A percentile compares a stretch with the other conserved stretches of the same genome.
Evolutionary conservation across 2,888 invertebrate species (phyloP).

Genomic region (Phymatocera aterrima): DNA sequence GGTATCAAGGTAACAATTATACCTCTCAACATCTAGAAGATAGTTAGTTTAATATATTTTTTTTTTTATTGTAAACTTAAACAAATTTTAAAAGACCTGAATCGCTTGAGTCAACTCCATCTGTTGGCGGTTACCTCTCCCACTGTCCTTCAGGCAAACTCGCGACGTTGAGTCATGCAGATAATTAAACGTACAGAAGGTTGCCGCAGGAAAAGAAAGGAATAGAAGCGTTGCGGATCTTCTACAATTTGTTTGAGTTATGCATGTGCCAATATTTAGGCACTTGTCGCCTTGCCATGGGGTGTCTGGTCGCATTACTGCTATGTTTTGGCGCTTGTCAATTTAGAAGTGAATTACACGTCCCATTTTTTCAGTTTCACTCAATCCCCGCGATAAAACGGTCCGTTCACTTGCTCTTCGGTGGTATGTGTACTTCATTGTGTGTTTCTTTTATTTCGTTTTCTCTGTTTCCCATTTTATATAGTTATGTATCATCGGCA

Average conservation of each 20-base stretch:
- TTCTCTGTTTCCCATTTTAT: conserved; percentile 37
- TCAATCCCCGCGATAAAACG: conserved; percentile 62
- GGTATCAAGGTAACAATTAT: conserved; percentile 30
- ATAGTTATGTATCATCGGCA: conserved; percentile 38
- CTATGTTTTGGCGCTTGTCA: conserved; percentile 43
- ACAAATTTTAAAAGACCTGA: conserved; percentile 39
- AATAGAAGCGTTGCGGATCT: conserved; percentile 34
- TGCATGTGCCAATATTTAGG: conserved; percentile 17
- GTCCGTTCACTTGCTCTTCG: conserved; percentile 54
- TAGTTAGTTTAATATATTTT: conserved; percentile 47
- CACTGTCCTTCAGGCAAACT: conserved; percentile 7
- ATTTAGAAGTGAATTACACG: conserved; percentile 46
- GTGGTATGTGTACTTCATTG: background rate
- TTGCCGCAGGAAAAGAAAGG: conserved; percentile 4
- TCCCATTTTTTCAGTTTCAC: conserved; percentile 56
- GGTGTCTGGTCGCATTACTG: conserved; percentile 46
- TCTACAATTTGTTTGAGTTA: conserved; percentile 38
- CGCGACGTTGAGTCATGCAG: background rate
- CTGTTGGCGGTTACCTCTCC: background rate
- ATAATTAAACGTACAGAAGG: conserved; percentile 6
- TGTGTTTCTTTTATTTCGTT: conserved; percentile 39
- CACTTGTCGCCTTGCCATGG: conserved; percentile 46
- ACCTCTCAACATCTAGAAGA: conserved; percentile 42
- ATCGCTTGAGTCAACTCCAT: conserved; percentile 19
- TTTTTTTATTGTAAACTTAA: conserved; percentile 49